Evolutionary conservation across 2,113 vertebrate genomes (phyloP).

Genomic region (Rhinolophus sinicus): DNA sequence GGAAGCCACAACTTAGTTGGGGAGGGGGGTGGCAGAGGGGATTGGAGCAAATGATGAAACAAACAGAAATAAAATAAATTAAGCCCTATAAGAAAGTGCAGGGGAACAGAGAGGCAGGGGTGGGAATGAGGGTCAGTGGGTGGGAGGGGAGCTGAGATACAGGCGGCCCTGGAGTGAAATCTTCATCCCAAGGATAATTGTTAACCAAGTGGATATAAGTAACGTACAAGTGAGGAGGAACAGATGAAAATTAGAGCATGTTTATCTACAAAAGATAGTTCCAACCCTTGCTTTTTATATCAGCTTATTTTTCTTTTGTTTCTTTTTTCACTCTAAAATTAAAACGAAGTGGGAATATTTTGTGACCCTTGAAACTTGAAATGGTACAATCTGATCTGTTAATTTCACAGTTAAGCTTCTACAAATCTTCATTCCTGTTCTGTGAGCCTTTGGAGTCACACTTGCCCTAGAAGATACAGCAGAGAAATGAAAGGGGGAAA

Average conservation of each 20-base stretch:
- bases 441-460: slow-evolving; percentile 10
- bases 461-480: neutral
- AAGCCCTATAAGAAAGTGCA: neutral
- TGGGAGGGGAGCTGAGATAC: neutral
- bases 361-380: neutral
- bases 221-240: neutral
- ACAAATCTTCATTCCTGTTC: neutral
- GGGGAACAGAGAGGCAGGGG: neutral
- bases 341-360: slow-evolving; percentile 27
- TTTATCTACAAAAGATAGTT: neutral
- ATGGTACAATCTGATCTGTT: neutral
- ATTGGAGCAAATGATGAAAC: neutral
- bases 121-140: neutral
- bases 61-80: neutral
- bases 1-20: neutral
- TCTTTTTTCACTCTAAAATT: slow-evolving; percentile 45
- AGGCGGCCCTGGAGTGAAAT: neutral
- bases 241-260: neutral
- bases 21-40: neutral
- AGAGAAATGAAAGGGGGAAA: neutral
- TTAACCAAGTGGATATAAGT: neutral
- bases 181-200: neutral
- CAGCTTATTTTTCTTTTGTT: neutral
- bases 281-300: neutral
- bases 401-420: neutral